Base-by-base conservation (phyloP, 2,113 vertebrate species). In the Pangasianodon hypophthalmus region DNA sequence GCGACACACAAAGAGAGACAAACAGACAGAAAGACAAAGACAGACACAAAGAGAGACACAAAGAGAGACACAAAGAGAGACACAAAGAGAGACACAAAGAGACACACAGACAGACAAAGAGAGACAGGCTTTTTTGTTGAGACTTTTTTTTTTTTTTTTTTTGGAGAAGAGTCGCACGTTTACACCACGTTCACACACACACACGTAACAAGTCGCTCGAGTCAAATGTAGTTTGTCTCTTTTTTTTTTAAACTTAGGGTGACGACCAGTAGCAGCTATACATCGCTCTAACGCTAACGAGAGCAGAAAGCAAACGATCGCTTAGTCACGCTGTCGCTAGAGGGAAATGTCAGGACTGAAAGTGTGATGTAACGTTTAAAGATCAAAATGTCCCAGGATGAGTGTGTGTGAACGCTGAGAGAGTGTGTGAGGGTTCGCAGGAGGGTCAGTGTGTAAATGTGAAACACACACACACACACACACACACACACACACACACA, bases 381-480 rank as follows among this genome's bases (percentile, higher is more conserved):
- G 69, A 77, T 77, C 3, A 77, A 46, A 77, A 77, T 46, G 37
- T 77, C 3, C 41, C 41, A 26, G 21, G 21, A 24, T 77, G 21
- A 1, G 19, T 4, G 71, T 54, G 77, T 75, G 32, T n/a, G 62
- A 69, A 69, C 64, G 13, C 29, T 24, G 3, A 16, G 41, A 75
- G n/a, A 37, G 44, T 79, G 46, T 80, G 46, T 79, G 18, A 60
- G 56, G 44, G 79, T 32, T 81, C 29, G 7, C 77, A 52, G 32
- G 44, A 52, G 77, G 48, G 58, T 7, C 37, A 69, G 81, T 60
- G 81, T 60, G 67, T 41, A 52, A 87, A 62, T 44, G 7, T 26
- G 84, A 88, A 54, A 82, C 21, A 90, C 32, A 58, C 82, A 64
- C 37, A 69, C 26, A n/a, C 26, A 67, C 64, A 67, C 64, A 67